Conservation (phyloP, 2,113 vertebrate genomes). For the Zapornia atra region DNA sequence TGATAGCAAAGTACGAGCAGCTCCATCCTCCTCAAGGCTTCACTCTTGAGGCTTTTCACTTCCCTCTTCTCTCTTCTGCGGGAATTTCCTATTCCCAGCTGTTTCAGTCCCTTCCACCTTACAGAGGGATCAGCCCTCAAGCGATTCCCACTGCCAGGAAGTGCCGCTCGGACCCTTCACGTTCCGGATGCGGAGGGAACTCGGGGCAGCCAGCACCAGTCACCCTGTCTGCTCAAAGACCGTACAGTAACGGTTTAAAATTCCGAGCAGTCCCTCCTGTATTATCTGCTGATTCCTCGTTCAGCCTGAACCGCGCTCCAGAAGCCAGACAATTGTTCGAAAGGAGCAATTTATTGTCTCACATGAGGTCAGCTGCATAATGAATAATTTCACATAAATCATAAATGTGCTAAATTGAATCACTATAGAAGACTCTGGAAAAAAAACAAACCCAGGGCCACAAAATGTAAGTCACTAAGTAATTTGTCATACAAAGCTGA, state of each 20-base stretch:
- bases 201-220: not conserved
- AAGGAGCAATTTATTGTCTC: not conserved
- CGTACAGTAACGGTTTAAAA: not conserved
- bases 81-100: conserved; percentile 35
- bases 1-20: not conserved
- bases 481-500: not conserved
- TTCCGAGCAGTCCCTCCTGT: not conserved
- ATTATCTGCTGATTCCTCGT: not conserved
- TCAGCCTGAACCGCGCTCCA: not conserved
- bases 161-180: not conserved
- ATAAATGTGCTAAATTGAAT: not conserved
- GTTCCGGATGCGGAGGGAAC: not conserved
- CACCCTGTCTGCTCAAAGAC: not conserved
- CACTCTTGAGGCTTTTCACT: not conserved
- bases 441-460: not conserved
- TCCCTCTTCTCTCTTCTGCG: not conserved
- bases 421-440: not conserved
- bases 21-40: not conserved
- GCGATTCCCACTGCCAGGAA: not conserved
- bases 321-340: not conserved
- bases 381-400: not conserved
- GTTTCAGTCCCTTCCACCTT: not conserved
- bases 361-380: not conserved
- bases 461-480: not conserved
- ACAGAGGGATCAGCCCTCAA: not conserved